phyloP scores from a whole-genome alignment of 1,140 invertebrate genomes.

The Muscidifurax raptorellus region DNA sequence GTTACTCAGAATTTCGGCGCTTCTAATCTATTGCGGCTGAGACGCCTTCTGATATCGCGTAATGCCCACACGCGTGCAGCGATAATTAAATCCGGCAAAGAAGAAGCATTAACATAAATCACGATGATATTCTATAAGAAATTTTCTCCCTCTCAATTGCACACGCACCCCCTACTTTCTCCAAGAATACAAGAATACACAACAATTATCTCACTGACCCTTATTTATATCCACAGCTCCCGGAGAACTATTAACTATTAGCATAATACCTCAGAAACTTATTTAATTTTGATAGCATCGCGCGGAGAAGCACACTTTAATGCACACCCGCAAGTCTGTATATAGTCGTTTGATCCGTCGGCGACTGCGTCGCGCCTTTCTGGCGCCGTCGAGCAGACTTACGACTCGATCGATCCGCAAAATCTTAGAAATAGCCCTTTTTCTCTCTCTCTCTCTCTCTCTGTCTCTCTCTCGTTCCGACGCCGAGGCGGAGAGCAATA shows the following conservation, averaged over 20 bases:
- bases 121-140: background rate
- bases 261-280: conserved; percentile 5
- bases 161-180: background rate
- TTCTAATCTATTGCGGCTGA: no score
- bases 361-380: conserved; percentile 58
- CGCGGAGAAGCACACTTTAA: background rate
- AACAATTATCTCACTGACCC: background rate
- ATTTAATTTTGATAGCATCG: conserved; percentile 7
- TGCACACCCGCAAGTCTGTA: background rate
- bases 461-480: no score
- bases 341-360: conserved; percentile 53
- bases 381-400: conserved; percentile 58
- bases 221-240: background rate
- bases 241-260: background rate
- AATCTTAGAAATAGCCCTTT: conserved; percentile 57
- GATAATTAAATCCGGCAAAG: no score
- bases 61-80: no score
- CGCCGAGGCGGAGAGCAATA: background rate
- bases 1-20: no score
- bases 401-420: conserved; percentile 60
- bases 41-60: no score
- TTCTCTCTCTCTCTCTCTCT: background rate
- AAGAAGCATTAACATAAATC: background rate
- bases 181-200: background rate
- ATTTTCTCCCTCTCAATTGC: background rate